Percentiles rank a stretch among this genome's conserved stretches.
These are phyloP conservation scores for Rhinichthys klamathensis DNA, from an alignment of 2,113 vertebrate genomes.

Conservation along the genomic window DNA sequence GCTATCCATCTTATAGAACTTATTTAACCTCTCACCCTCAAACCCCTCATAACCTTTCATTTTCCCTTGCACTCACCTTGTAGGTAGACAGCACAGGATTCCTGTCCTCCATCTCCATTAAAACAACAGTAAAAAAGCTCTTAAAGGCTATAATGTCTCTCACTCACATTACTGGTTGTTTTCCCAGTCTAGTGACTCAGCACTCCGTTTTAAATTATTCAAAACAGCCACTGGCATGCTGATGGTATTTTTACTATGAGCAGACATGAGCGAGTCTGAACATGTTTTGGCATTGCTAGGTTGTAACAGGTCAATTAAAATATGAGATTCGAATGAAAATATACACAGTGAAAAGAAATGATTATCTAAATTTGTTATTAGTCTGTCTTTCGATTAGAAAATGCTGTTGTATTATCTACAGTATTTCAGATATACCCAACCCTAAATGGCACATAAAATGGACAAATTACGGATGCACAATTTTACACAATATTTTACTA, in stretches of 20 bases:
- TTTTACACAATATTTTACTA: no score
- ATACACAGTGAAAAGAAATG: neutral
- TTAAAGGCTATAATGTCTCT: conserved; percentile 59
- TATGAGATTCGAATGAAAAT: neutral
- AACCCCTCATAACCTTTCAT: conserved; percentile 25
- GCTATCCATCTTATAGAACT: conserved; percentile 11
- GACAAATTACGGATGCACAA: neutral
- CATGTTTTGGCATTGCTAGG: neutral
- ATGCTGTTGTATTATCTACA: neutral
- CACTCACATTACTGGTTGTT: conserved; percentile 69
- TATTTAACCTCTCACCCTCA: conserved; percentile 46
- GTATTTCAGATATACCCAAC: neutral
- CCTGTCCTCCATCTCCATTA: conserved; percentile 35
- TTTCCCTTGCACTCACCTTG: conserved; percentile 11
- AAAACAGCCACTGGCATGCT: conserved; percentile 57
- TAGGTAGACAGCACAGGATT: conserved; percentile 9
- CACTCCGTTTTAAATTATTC: conserved; percentile 74
- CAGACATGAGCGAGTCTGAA: conserved; percentile 4
- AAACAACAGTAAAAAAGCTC: conserved; percentile 56
- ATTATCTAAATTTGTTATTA: neutral
- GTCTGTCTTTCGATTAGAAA: neutral
- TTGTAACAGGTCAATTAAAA: neutral
- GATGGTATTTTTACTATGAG: conserved; percentile 60
- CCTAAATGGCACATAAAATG: neutral
- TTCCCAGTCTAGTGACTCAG: conserved; percentile 73